Evolutionary conservation across 2,113 vertebrate species (phyloP).

Genomic region (Stigmatopora argus): DNA sequence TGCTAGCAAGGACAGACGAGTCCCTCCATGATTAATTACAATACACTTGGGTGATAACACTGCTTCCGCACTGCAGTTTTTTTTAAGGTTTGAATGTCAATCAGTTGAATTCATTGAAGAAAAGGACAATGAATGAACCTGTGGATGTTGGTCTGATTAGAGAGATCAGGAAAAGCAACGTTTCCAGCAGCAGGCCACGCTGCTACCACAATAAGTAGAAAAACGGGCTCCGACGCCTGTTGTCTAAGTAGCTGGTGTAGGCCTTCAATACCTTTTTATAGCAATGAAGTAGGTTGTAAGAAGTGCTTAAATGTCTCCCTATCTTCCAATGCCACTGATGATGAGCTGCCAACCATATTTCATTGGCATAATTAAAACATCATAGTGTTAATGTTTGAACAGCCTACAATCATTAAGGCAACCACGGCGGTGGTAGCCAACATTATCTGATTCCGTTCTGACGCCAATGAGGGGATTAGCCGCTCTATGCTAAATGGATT

Average conservation of each 20-base stretch:
- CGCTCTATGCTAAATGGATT: conserved; percentile 75
- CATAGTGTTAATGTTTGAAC: conserved; percentile 43
- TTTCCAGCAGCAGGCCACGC: not conserved
- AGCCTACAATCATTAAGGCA: conserved; percentile 57
- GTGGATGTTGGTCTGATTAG: not conserved
- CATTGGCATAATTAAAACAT: conserved; percentile 46
- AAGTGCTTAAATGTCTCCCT: not conserved
- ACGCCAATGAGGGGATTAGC: conserved; percentile 74
- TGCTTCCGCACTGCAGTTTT: not conserved
- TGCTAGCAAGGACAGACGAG: conserved; percentile 44
- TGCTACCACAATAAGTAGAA: not conserved
- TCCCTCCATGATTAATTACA: conserved; percentile 50
- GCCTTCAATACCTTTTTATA: not conserved
- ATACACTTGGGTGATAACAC: conserved; percentile 27
- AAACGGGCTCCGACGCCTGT: not conserved
- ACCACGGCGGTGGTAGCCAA: conserved; percentile 45
- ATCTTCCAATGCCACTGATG: conserved; percentile 11
- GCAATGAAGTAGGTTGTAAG: not conserved
- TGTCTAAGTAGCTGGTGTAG: not conserved
- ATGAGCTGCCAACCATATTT: conserved; percentile 19
- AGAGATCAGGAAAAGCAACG: not conserved
- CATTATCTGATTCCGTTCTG: conserved; percentile 69
- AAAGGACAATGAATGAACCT: not conserved
- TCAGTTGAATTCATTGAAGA: not conserved
- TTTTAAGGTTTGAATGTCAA: not conserved